phyloP scores from a whole-genome alignment of 2,797 vertebrate genomes.

The Leuciscus waleckii region DNA sequence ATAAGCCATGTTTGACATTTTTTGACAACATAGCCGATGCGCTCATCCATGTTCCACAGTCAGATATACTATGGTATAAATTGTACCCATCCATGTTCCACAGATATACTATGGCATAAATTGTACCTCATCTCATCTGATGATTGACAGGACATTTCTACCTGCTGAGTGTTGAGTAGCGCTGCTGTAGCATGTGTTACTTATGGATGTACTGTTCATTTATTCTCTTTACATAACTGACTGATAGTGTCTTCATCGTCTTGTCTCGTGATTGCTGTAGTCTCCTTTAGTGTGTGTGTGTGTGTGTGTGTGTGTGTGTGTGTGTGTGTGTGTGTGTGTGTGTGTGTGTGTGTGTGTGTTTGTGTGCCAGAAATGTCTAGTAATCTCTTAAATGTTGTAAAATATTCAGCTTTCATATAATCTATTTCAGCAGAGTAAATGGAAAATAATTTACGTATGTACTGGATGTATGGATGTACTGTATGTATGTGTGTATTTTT shows the following conservation, averaged over 20 bases:
- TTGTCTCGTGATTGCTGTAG: conserved; percentile 17
- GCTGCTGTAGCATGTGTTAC: conserved; percentile 4
- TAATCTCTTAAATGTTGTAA: conserved; percentile 6
- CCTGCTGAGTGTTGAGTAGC: background rate
- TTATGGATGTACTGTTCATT: conserved; percentile 27
- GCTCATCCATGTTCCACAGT: background rate
- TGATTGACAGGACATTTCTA: conserved; percentile 3
- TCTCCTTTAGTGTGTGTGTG: background rate
- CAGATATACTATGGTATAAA: background rate
- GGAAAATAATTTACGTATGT: no score
- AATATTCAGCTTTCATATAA: conserved; percentile 13
- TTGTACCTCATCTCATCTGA: conserved; percentile 1
- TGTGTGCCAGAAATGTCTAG: conserved; percentile 10
- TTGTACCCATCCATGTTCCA: background rate
- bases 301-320: no score
- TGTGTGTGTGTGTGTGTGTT: background rate
- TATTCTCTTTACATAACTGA: conserved; percentile 44
- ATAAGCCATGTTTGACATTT: background rate
- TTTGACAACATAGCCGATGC: background rate
- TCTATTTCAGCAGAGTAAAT: conserved; percentile 15
- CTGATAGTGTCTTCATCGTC: conserved; percentile 24
- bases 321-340: no score
- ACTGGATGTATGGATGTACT: no score
- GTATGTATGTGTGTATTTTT: background rate
- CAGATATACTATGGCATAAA: background rate